Base-by-base conservation (phyloP, 2,888 invertebrate genomes). In the Amphimallon solstitiale region DNA sequence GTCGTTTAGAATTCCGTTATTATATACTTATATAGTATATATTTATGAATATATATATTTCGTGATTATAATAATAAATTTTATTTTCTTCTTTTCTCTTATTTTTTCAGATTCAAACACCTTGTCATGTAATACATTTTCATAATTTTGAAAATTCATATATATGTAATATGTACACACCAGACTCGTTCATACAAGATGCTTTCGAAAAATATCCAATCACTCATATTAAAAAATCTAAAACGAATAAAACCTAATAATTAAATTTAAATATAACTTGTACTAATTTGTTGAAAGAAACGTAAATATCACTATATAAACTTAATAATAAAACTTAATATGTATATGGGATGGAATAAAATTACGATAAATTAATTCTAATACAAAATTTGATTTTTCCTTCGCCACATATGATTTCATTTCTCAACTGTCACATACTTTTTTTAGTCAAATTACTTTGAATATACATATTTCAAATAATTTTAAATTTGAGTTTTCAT, bases 291-390 rank as follows among this genome's bases (percentile, higher is more conserved):
- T n/a, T 71, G 73, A 74, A 68, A 72, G 29, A 29, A 29, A 73
- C 77, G 73, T 74, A 77, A 77, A 77, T 77, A 79, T 78, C 76
- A 77, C 76, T 78, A 75, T 76, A 76, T 72, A 75, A 70, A 76
- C 72, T 59, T 43, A 37, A 19, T 54, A 59, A 14, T 51, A 17
- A 45, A 43, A 45, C 10, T 54, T 21, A 35, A 52, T 43, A 40
- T 43, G 43, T 43, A 43, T 62, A 29, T 46, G 35, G 37, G 38
- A 49, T 49, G 14, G 37, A 40, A 12, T 38, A 49, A 23, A 61
- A 48, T 43, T 61, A 46, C 35, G 34, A 21, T 46, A 12, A 17
- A n/a, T n/a, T n/a, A n/a, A n/a, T n/a, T n/a, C n/a, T n/a, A n/a
- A n/a, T n/a, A n/a, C n/a, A n/a, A n/a, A n/a, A n/a, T n/a, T n/a